Evolutionary conservation across 2,888 invertebrate genomes (phyloP), one percentile per base, ranked within the genome.

Genomic region (Acronicta psi): DNA sequence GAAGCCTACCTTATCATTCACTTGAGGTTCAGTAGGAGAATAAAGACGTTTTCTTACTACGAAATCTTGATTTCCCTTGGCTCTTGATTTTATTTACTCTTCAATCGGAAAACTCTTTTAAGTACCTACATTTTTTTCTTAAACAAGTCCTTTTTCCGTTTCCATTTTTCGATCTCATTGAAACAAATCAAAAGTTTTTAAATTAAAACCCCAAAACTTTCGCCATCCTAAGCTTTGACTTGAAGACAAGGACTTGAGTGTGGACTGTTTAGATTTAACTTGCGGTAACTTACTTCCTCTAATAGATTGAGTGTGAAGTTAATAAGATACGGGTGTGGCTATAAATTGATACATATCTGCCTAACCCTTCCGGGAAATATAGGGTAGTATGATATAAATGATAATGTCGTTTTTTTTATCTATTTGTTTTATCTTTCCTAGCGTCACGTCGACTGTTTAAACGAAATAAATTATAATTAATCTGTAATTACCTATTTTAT

Each of bases 51-150:
- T 46, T 53, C 37, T 61, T 23, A 46, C 43, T 56, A 18, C 13
- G 18, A 50, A 41, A 4, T 34, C 23, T 11, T 68, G 62, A 67
- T 67, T 67, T 67, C 56, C 67, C 68, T 31, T 8, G 46, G 50
- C 49, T 40, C 49, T 6, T 42, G 44, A 46, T 41, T 44, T 46
- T 59, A 53, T 64, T 64, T 65, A 69, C 59, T 56, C 60, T 56
- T 57, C 56, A 66, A 61, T 49, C 47, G 41, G 45, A 38, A 13
- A 50, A 54, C 37, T 52, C 51, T 16, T 59, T 38, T 42, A n/a
- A n/a, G n/a, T n/a, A n/a, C n/a, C n/a, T n/a, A 13, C 29, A 49
- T 43, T 49, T 46, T 59, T 25, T 13, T 20, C 38, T 43, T 11
- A 36, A 50, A 49, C n/a, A 45, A 50, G 53, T 8, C 25, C 53